A percentile compares a stretch with the other conserved stretches of the same genome.
These are phyloP conservation scores for Crax fasciolata DNA, from an alignment of 2,797 vertebrate genomes.

Conservation along the genomic window DNA sequence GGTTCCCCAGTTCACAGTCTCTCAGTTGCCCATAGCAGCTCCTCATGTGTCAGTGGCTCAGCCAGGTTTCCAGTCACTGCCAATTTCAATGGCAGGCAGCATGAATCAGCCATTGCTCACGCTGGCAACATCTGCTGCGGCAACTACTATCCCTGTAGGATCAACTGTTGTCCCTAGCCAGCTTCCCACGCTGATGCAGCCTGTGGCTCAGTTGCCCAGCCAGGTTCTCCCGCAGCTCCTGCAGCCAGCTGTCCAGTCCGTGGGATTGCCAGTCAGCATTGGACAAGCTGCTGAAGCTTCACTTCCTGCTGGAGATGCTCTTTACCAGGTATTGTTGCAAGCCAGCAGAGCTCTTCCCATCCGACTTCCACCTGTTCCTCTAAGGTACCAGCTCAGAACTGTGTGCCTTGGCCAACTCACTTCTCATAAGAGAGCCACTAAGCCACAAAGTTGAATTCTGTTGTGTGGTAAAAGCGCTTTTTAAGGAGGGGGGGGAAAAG, in stretches of 20 bases:
- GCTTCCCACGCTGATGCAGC: slow-evolving; percentile 83
- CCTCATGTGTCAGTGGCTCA: slow-evolving; percentile 81
- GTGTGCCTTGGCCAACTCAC: neutral
- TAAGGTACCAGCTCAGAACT: neutral
- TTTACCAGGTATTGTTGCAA: slow-evolving; percentile 91
- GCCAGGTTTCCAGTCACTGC: slow-evolving; percentile 85
- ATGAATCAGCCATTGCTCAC: slow-evolving; percentile 84
- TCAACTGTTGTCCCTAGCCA: slow-evolving; percentile 78
- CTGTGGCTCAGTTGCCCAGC: slow-evolving; percentile 83
- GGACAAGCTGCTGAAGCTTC: slow-evolving; percentile 88
- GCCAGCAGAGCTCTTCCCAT: slow-evolving; percentile 67
- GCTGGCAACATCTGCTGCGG: slow-evolving; percentile 77
- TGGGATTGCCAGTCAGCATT: slow-evolving; percentile 90
- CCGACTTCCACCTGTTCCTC: neutral
- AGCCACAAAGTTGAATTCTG: neutral
- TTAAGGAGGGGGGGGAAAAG: neutral
- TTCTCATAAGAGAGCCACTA: slow-evolving; percentile 1
- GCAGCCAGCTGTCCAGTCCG: slow-evolving; percentile 85
- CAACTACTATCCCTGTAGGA: slow-evolving; percentile 74
- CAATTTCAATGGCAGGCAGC: slow-evolving; percentile 84
- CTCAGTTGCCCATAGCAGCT: slow-evolving; percentile 83
- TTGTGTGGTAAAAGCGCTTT: neutral
- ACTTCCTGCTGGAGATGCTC: slow-evolving; percentile 88
- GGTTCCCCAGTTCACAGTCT: slow-evolving; percentile 81
- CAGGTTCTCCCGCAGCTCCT: slow-evolving; percentile 87